Evolutionary conservation across 2,888 invertebrate genomes (phyloP), one percentile per base, ranked within the genome.

Genomic region (Mamestra brassicae): DNA sequence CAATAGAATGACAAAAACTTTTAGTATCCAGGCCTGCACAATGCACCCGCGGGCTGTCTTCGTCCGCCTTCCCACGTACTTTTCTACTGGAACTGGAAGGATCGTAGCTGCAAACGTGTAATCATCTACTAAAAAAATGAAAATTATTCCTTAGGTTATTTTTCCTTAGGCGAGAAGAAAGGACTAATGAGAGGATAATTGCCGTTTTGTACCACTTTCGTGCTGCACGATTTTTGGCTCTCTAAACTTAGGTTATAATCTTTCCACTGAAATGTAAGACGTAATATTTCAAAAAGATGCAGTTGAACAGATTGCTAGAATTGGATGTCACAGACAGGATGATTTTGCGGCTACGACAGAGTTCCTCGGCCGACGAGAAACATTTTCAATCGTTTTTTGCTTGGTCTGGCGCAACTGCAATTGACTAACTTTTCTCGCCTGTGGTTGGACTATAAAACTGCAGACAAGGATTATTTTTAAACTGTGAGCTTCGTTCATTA

Each of bases 1-100:
- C 92, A 93, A 93, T 94, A 91, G 92, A 93, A 93, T 92, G 91
- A 94, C 94, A 95, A 95, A 95, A 93, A 86, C 84, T 89, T 93
- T 92, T 93, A 91, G 91, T 92, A 93, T 92, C 90, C 92, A 93
- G 90, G 86, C 90, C 85, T 87, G 89, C 90, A 95, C 94, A 95
- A 95, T 95, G 91, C 91, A 86, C 93, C 93, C 93, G 94, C 92
- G 92, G 71, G 92, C 90, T 88, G 90, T 90, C 91, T 91, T 91
- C 89, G 87, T 89, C 89, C 87, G 88, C 89, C 94, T 95, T 94
- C 94, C 94, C 95, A 95, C 94, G 93, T 91, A 90, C 72, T 75
- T 78, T 82, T 84, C 85, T 78, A 81, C 80, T 83, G 78, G 78
- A 69, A 63, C 78, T 79, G 71, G 70, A 65, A 61, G 67, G 66